These are phyloP conservation scores for Sternotherus odoratus DNA, from an alignment of 2,797 vertebrate genomes.

Conservation along the genomic window DNA sequence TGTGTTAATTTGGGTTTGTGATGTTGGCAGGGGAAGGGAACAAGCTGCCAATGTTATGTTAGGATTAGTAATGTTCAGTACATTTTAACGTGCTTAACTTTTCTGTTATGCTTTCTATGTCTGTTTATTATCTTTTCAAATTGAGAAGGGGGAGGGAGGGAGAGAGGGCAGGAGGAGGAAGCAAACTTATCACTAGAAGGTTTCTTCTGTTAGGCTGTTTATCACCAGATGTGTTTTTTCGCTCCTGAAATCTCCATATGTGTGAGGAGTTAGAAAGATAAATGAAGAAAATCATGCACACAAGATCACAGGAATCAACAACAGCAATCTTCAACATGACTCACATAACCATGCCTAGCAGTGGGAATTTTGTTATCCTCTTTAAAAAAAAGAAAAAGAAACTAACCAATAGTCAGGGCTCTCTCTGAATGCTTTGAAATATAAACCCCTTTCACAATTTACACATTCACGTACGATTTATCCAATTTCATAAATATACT, in stretches of 20 bases:
- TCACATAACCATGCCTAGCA: background rate
- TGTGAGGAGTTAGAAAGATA: constrained; percentile 40
- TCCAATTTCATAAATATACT: background rate
- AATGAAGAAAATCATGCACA: constrained; percentile 25
- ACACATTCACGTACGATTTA: background rate
- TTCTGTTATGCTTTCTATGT: constrained; percentile 29
- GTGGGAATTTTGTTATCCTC: background rate
- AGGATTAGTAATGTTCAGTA: constrained; percentile 67
- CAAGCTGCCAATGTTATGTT: constrained; percentile 69
- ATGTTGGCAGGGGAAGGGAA: constrained; percentile 56
- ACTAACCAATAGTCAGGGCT: background rate
- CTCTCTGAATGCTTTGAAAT: constrained; percentile 30
- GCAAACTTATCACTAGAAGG: constrained; percentile 26
- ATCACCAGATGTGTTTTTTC: background rate
- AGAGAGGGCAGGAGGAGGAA: background rate
- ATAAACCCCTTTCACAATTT: background rate
- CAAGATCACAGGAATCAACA: background rate
- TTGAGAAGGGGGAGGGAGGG: background rate
- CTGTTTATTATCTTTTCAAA: constrained; percentile 58
- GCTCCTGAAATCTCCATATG: constrained; percentile 19
- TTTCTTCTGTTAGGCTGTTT: constrained; percentile 31
- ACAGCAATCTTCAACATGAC: constrained; percentile 38
- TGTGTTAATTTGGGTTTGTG: constrained; percentile 57
- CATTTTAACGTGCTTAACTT: constrained; percentile 56
- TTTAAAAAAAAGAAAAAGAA: constrained; percentile 31